Evolutionary conservation across 2,888 invertebrate genomes (phyloP).

Genomic region (Sinohyriopsis cumingii): DNA sequence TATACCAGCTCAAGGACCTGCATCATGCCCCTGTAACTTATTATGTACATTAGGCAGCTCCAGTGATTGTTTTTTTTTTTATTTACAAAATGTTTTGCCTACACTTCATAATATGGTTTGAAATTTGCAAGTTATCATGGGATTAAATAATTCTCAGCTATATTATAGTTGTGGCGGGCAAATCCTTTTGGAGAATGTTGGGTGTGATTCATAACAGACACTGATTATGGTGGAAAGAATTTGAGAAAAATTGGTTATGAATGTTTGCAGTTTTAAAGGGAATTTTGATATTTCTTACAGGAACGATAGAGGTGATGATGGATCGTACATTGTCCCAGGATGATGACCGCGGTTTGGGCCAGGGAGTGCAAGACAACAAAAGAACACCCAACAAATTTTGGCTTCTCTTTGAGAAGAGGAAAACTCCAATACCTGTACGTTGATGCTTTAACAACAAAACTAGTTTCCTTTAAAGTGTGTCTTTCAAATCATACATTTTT

Average conservation of each 20-base stretch:
- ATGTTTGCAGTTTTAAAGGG: neutral
- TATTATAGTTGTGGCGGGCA: no score
- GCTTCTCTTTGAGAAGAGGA: conserved; percentile 79
- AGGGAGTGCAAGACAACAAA: conserved; percentile 92
- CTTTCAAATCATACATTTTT: no score
- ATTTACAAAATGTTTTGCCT: no score
- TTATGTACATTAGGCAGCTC: no score
- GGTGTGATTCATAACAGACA: neutral
- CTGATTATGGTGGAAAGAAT: neutral
- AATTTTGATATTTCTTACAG: conserved; percentile 49
- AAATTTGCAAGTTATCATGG: no score
- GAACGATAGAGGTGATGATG: conserved; percentile 90
- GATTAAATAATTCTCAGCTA: no score
- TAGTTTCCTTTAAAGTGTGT: neutral
- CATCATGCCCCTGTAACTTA: no score
- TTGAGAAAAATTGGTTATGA: neutral
- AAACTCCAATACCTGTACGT: conserved; percentile 30
- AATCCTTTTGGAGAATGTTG: no score
- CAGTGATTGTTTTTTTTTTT: no score
- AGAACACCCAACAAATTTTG: conserved; percentile 89
- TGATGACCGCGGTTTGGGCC: conserved; percentile 93
- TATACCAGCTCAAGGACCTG: no score
- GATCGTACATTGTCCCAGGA: conserved; percentile 93
- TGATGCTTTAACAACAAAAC: neutral
- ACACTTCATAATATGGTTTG: no score